Conservation (phyloP, 2,113 vertebrate species). For the Hyperoodon ampullatus region DNA sequence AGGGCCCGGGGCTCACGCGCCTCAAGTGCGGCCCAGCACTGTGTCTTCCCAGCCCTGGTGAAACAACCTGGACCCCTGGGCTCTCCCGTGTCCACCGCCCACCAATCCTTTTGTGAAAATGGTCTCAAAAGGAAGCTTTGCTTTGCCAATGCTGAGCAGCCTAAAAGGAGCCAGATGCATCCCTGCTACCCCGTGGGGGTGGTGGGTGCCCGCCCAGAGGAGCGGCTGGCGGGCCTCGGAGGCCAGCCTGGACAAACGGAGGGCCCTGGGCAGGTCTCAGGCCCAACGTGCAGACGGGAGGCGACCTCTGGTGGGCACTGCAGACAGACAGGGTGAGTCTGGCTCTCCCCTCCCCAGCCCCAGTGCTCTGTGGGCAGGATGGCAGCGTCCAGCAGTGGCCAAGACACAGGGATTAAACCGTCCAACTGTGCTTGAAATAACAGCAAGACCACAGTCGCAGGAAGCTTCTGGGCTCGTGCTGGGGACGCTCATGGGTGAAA, state of each 20-base stretch:
- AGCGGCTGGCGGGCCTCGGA: not conserved
- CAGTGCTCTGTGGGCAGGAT: not conserved
- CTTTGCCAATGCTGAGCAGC: rapidly evolving
- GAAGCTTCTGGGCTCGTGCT: no score
- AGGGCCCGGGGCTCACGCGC: not conserved
- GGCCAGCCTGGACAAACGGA: not conserved
- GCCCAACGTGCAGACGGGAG: not conserved
- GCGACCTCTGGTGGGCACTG: not conserved
- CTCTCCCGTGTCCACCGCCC: rapidly evolving
- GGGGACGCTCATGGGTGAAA: rapidly evolving
- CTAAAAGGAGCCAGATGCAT: rapidly evolving
- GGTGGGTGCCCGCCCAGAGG: not conserved
- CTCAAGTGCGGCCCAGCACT: not conserved
- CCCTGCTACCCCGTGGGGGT: rapidly evolving
- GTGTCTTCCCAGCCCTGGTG: rapidly evolving
- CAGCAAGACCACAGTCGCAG: rapidly evolving
- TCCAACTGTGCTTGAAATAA: rapidly evolving
- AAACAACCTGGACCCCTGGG: rapidly evolving
- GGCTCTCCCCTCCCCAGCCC: not conserved
- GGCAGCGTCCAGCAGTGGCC: not conserved
- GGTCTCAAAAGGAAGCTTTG: not conserved
- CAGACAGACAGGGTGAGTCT: rapidly evolving
- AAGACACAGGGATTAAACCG: rapidly evolving
- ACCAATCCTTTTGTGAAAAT: rapidly evolving
- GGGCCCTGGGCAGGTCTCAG: not conserved